Conservation (phyloP, 53 echinoderm and acorn worm genomes). For the Actinopyga echinites region DNA sequence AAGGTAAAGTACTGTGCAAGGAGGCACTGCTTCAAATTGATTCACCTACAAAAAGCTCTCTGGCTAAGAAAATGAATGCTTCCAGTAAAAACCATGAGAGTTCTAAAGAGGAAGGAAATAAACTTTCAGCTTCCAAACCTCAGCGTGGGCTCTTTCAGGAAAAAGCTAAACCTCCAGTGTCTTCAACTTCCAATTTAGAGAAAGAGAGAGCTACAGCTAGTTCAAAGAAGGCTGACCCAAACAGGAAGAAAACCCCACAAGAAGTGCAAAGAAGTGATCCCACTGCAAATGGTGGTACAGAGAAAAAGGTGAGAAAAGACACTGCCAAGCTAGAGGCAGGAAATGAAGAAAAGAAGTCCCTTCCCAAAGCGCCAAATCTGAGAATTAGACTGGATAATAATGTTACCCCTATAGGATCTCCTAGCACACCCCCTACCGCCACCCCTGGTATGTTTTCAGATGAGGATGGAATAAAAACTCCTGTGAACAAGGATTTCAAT, state of each 20-base stretch:
- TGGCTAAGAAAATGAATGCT: constrained; percentile 34
- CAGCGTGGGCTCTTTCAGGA: constrained; percentile 22
- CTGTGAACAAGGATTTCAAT: constrained; percentile 7
- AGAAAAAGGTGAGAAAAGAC: neutral
- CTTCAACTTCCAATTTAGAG: constrained; percentile 10
- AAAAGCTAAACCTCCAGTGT: neutral
- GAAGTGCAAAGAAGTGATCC: neutral
- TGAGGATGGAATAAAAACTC: constrained; percentile 28
- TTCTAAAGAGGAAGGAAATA: neutral
- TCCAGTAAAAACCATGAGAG: constrained; percentile 17
- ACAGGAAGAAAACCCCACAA: neutral
- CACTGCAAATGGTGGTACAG: neutral
- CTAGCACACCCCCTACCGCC: constrained; percentile 34
- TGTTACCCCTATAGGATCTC: constrained; percentile 11
- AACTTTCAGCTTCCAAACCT: neutral
- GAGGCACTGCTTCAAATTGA: constrained; percentile 23
- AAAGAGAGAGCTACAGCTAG: neutral
- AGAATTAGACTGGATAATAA: constrained; percentile 28
- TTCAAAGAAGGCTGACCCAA: neutral
- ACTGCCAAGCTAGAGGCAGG: neutral
- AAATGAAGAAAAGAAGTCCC: constrained; percentile 25
- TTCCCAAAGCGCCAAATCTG: constrained; percentile 37
- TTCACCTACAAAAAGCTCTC: constrained; percentile 18
- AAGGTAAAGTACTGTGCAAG: constrained; percentile 22
- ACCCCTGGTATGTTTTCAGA: constrained; percentile 32